Evolutionary conservation across 1,140 invertebrate genomes (phyloP), one percentile per base, ranked within the genome.

Genomic region (Anadara kagoshimensis): DNA sequence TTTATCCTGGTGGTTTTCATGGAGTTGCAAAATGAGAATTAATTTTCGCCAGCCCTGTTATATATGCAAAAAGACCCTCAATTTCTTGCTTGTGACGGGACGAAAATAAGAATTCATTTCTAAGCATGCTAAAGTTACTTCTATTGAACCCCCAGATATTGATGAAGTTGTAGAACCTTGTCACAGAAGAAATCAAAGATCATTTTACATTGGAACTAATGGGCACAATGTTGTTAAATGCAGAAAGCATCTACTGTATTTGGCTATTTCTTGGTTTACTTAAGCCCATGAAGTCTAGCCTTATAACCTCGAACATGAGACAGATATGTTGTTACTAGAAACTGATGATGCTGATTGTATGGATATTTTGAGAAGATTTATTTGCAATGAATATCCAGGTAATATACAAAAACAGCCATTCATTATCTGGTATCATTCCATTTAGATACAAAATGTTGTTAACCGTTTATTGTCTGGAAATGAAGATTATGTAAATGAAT

Each of bases 61-160:
- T n/a, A 18, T 14, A 12, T 36, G 18, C 51, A 66, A 66, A 26
- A 20, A 53, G 54, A 54, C n/a, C 63, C 63, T 1, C 51, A 36
- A 54, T 45, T 53, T 7, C n/a, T 43, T n/a, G 63, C 49, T 36
- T 51, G 47, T 66, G 63, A 66, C 54, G 63, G 49, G 12, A 66
- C 63, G 18, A 62, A 62, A 45, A 62, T 62, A 44, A 43, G 59
- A 18, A 62, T 62, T n/a, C n/a, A 47, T 29, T 62, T 62, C 53
- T 66, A 18, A 24, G 29, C 5, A 54, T 36, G 20, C 63, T 53
- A 54, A 51, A 16, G 20, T 66, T 47, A 18, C 26, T 1, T 49
- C 63, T 0, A 66, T 66, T 22, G 63, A 66, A 24, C 51, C 22
- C 24, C 16, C 63, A 18, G 26, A 22, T 14, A 41, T 14, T 18